Conservation (phyloP, 2,797 vertebrate species). For the Ataeniobius toweri region DNA sequence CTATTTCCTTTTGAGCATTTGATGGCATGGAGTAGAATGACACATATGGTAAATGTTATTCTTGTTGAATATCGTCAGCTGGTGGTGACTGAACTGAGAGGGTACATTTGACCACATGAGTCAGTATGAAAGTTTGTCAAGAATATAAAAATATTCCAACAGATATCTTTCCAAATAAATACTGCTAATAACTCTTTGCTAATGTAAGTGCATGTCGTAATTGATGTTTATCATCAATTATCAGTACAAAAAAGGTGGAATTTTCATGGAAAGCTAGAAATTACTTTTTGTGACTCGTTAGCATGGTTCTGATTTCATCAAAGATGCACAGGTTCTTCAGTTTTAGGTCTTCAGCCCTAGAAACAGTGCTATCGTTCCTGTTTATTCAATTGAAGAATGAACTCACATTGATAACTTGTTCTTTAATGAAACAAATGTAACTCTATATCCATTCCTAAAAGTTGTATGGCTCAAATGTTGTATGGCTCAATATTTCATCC, state of each 20-base stretch:
- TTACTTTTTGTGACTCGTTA: too few relatives aligned
- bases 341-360: neutral
- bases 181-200: neutral
- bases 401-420: neutral
- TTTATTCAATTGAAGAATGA: neutral
- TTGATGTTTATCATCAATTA: neutral
- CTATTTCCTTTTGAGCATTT: slow-evolving; percentile 29
- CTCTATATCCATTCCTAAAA: neutral
- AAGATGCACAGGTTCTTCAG: too few relatives aligned
- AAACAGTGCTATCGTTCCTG: neutral
- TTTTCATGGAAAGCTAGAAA: neutral
- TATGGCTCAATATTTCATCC: neutral
- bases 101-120: slow-evolving; percentile 32
- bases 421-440: neutral
- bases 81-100: slow-evolving; percentile 20
- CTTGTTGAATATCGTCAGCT: slow-evolving; percentile 22
- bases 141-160: slow-evolving; percentile 10
- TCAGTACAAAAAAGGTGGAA: neutral
- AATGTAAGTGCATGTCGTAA: neutral
- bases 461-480: neutral
- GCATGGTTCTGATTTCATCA: too few relatives aligned
- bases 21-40: slow-evolving; percentile 15
- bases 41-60: slow-evolving; percentile 13
- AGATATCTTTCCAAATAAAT: neutral
- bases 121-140: slow-evolving; percentile 17